phyloP scores from a whole-genome alignment of 1,140 invertebrate genomes.

The Arion vulgaris region DNA sequence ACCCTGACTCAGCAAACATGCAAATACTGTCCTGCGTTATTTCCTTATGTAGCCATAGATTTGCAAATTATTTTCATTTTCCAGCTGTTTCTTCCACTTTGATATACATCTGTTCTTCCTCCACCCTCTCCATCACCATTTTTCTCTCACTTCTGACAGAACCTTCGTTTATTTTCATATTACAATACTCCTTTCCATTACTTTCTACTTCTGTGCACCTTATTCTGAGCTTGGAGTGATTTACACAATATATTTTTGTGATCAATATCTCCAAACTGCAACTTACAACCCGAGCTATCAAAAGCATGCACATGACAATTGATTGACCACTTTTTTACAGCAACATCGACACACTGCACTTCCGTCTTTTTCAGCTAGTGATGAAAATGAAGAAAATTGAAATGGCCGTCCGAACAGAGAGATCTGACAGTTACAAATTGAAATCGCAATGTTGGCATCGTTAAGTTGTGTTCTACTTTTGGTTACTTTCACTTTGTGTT shows the following conservation, averaged over 20 bases:
- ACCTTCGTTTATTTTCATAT: not conserved
- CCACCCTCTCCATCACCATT: not conserved
- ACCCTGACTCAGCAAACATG: too few species aligned
- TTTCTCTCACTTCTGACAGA: not conserved
- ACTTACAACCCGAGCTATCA: constrained; percentile 2
- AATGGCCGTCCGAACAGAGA: not conserved
- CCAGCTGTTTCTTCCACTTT: not conserved
- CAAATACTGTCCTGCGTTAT: too few species aligned
- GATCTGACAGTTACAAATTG: not conserved
- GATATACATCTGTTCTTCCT: not conserved
- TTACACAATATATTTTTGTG: not conserved
- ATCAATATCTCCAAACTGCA: not conserved
- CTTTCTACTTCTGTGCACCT: not conserved
- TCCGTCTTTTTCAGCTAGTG: not conserved
- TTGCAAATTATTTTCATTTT: too few species aligned
- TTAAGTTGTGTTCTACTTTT: not conserved
- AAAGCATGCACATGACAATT: not conserved
- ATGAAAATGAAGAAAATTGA: constrained; percentile 9
- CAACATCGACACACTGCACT: not conserved
- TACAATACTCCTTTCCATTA: not conserved
- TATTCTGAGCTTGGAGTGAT: not conserved
- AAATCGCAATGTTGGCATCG: not conserved
- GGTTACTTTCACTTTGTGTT: not conserved
- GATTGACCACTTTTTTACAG: not conserved
- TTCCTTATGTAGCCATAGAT: too few species aligned